These are phyloP conservation scores for Cecropterus lyciades DNA, from an alignment of 1,140 invertebrate species.

Conservation along the genomic window DNA sequence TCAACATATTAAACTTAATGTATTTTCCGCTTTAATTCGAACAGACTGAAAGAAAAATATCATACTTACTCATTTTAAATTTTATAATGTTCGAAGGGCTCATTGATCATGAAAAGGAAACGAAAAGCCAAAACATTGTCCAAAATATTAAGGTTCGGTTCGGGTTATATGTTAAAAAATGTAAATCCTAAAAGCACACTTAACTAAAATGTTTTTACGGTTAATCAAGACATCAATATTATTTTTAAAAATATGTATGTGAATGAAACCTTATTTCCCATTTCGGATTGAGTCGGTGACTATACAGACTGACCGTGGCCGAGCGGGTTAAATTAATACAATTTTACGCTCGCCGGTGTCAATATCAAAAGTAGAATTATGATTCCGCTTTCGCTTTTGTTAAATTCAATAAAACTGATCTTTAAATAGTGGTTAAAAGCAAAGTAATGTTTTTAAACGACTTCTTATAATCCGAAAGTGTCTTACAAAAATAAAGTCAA, in stretches of 20 bases:
- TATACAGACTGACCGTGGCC: background rate
- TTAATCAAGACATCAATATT: too few species aligned
- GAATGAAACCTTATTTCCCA: background rate
- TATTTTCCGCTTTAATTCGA: too few species aligned
- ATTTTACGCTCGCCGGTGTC: conserved; percentile 7
- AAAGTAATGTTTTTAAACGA: conserved; percentile 1
- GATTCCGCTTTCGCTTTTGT: conserved; percentile 32
- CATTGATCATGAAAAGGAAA: too few species aligned
- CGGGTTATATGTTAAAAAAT: too few species aligned
- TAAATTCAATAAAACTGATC: conserved; percentile 27
- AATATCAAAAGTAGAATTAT: conserved; percentile 19
- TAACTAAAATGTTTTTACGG: too few species aligned
- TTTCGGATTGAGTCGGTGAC: background rate
- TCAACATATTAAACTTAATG: too few species aligned
- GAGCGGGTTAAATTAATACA: conserved; percentile 12
- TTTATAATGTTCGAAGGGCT: too few species aligned
- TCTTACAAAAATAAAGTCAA: background rate
- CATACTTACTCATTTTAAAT: too few species aligned
- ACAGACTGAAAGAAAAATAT: too few species aligned
- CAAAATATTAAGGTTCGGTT: too few species aligned
- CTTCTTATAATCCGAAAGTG: background rate
- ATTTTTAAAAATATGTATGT: background rate
- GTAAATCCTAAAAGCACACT: too few species aligned
- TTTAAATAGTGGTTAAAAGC: conserved; percentile 4
- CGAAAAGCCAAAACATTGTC: too few species aligned